Evolutionary conservation across 2,888 invertebrate species (phyloP), one percentile per base, ranked within the genome.

Genomic region (Zelleria hepariella): DNA sequence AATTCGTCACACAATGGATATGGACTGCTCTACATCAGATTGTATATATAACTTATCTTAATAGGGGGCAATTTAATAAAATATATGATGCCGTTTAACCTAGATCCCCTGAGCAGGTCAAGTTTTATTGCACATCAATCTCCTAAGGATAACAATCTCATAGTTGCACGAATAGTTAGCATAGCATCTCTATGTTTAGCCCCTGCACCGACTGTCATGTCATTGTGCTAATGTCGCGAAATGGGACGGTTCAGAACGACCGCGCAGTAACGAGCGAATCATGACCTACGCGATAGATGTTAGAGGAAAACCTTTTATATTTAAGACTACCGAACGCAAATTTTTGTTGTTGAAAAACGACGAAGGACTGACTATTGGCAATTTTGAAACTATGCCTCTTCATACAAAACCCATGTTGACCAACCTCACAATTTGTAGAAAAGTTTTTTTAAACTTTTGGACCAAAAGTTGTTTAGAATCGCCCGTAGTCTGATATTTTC

Each of bases 181-280:
- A 51, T 51, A 51, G 7, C 23, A 21, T 23, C 10, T 23, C 8
- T 51, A 51, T 10, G 23, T 51, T 51, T 51, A 51, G 51, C 18
- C 21, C 51, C 20, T 51, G 21, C 23, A 51, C 8, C 10, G 20
- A 51, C 23, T 23, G 15, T 26, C 58, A 58, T 49, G 23, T 52
- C 27, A 52, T 32, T 49, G 59, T 58, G 62, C 59, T 68, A 72
- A 70, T 73, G 68, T 42, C 15, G 15, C 32, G 32, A 15, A 42
- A 42, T 42, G 10, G 32, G 32, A 42, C 15, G 32, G 4, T 42
- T 42, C 32, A 42, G 32, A 42, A 42, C 10, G 32, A 10, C 32
- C 4, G 32, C 15, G 10, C 15, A 42, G 5, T 15, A 42, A 42
- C 1, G 2, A 5, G 32, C 32, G 32, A n/a, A n/a, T n/a, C n/a